Base-by-base conservation (phyloP, 2,113 vertebrate genomes). In the Notothenia coriiceps region DNA sequence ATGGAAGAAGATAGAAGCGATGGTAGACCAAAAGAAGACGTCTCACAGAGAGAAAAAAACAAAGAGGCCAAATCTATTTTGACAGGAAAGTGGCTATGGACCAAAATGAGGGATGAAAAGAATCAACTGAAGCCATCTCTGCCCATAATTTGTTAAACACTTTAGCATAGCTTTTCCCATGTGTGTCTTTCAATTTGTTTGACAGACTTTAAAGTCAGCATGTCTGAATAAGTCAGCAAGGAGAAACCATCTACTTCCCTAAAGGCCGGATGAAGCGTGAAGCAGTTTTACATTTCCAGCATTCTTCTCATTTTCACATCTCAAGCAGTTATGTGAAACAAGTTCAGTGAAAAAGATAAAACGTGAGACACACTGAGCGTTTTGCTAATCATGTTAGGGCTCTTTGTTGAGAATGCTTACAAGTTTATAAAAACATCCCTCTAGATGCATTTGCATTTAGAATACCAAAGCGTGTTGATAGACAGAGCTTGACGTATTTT, bases 141-240 rank as follows among this genome's bases (percentile, higher is more conserved):
- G 62, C 66, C 70, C 49, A 88, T 88, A 66, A 91, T 87, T 90
- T 92, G 90, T 89, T 92, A 77, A 92, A 91, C 83, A 86, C 33
- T 86, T 83, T 76, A 17, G 82, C 80, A 86, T 44, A 68, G 61
- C 56, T 78, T 74, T 67, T 75, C 79, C 79, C 85, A 90, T 85
- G 55, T 82, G 84, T 76, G 80, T 77, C 74, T 74, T 68, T 85
- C 74, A 85, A 89, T 91, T 92, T 80, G 82, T 88, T 74, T 89
- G 86, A 89, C 85, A 90, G 85, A 79, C 74, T 88, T 80, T 81
- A 85, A 85, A 90, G 43, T 54, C 83, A 40, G 46, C 18, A 52
- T 67, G 70, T 91, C 66, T 85, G 54, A 87, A 87, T 82, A 89
- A 88, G 60, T 88, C 72, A 84, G 33, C 8, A 35, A 78, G 52